Evolutionary conservation across 2,888 invertebrate species (phyloP), one percentile per base, ranked within the genome.

Genomic region (Epinotia demarniana): DNA sequence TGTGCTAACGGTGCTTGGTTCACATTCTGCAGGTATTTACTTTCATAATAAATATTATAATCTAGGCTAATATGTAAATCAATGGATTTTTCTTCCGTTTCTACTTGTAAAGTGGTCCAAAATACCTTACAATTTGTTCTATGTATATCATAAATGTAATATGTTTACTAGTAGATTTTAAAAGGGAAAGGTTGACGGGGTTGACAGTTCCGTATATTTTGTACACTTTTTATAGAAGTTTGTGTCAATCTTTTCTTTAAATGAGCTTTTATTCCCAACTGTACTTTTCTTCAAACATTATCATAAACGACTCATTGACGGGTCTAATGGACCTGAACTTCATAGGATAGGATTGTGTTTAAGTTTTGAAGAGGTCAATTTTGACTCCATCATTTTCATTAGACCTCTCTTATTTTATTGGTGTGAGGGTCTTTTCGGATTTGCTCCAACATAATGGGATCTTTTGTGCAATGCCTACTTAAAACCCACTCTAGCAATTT

Each of bases 11-110:
- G 11, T 13, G 43, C 23, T 60, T 46, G 16, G 23, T 69, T 27
- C 4, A 58, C 58, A 46, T 23, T 43, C 16, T 23, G 58, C 69
- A 69, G 69, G 69, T 69, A 46, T 23, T 58, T 58, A 46, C 6
- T 43, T 60, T 57, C 43, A 16, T n/a, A 53, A 16, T n/a, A 16
- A n/a, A n/a, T 66, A 13, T 27, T 27, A 23, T 60, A 12, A 46
- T 23, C 6, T 43, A 46, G 43, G 23, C 46, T 46, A 43, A 57
- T 43, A 57, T 39, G 16, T 16, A 55, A 66, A 53, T 5, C 13
- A 18, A 67, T 33, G 33, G 43, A 39, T 68, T 57, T 64, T n/a
- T 68, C 18, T 67, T 33, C 19, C 39, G 39, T 68, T 57, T 43
- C 16, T 39, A 57, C 18, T 67, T 18, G 6, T 4, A 33, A 67